Evolutionary conservation across 2,113 vertebrate species (phyloP).

Genomic region (Ibidorhyncha struthersii): DNA sequence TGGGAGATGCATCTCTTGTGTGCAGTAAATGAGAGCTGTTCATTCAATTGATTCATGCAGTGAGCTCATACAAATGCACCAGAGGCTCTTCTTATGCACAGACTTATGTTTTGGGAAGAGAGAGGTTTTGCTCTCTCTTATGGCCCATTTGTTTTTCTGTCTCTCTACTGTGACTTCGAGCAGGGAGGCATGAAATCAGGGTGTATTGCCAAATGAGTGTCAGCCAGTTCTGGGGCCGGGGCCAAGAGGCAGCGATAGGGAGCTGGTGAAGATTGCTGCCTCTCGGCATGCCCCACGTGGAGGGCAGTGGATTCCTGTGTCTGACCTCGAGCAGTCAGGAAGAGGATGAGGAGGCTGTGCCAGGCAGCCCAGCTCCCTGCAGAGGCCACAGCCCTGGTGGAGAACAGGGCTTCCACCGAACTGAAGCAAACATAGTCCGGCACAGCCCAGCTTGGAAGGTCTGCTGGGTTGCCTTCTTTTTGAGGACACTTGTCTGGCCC

Average conservation of each 20-base stretch:
- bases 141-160: neutral
- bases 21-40: neutral
- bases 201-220: slow-evolving; percentile 18
- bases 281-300: neutral
- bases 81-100: neutral
- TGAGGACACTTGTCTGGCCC: slow-evolving; percentile 14
- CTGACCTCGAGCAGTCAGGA: slow-evolving; percentile 26
- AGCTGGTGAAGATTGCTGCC: neutral
- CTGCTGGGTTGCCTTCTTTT: neutral
- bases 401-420: neutral
- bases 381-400: neutral
- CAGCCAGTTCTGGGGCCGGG: neutral
- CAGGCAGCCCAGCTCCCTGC: neutral
- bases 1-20: neutral
- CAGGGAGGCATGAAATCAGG: neutral
- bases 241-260: slow-evolving; percentile 11
- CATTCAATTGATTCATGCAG: neutral
- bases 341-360: neutral
- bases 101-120: neutral
- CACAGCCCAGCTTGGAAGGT: neutral
- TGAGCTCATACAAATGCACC: neutral
- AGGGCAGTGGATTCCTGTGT: neutral
- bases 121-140: neutral
- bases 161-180: neutral
- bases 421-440: neutral